A percentile compares a stretch with the other conserved stretches of the same genome.
Conservation (phyloP, 2,888 invertebrate genomes). For the Aleiodes alternator region DNA sequence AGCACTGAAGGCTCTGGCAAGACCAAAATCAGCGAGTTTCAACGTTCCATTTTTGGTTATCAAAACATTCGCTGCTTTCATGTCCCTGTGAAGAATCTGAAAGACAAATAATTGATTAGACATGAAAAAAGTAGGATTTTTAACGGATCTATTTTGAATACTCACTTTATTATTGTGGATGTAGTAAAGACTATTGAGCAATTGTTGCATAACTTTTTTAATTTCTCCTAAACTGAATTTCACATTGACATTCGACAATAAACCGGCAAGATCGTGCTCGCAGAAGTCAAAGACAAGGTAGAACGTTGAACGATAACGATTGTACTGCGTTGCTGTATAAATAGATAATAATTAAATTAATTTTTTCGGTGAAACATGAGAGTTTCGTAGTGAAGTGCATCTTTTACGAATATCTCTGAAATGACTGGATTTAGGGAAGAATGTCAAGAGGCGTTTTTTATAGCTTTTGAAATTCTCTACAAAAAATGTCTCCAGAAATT, state of each 20-base stretch:
- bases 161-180: conserved; percentile 94
- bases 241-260: conserved; percentile 95
- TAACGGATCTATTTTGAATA: not conserved
- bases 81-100: conserved; percentile 92
- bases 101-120: conserved; percentile 2
- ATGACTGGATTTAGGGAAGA: too few species aligned
- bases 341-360: conserved; percentile 61
- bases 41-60: conserved; percentile 96
- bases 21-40: conserved; percentile 98
- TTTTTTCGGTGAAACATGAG: conserved; percentile 63
- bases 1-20: conserved; percentile 94
- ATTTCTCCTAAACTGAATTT: conserved; percentile 98
- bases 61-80: conserved; percentile 99
- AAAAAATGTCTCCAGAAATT: too few species aligned
- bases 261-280: conserved; percentile 97
- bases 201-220: conserved; percentile 93
- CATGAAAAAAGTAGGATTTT: not conserved
- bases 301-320: conserved; percentile 90
- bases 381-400: not conserved
- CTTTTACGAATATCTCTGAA: not conserved
- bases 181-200: conserved; percentile 93
- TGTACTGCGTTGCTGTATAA: conserved; percentile 79
- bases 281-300: conserved; percentile 99
- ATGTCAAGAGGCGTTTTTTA: too few species aligned
- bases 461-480: too few species aligned